These are phyloP conservation scores for Psittacula cyanocephala DNA, from an alignment of 2,113 vertebrate genomes.

Conservation along the genomic window DNA sequence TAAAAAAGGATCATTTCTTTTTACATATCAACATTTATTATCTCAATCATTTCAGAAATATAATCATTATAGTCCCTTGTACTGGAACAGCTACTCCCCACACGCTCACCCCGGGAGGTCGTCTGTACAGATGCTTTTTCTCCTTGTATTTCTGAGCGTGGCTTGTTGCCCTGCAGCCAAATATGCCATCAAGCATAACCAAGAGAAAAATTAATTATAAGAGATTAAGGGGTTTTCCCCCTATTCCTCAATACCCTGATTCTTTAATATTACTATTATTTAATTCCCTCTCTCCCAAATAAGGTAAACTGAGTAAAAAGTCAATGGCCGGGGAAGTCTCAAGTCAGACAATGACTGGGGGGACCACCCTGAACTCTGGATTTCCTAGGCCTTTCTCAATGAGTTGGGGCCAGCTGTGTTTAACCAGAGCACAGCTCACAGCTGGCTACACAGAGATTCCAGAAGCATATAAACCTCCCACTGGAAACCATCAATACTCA, in stretches of 20 bases:
- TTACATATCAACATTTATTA: constrained; percentile 55
- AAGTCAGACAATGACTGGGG: neutral
- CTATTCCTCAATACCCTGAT: neutral
- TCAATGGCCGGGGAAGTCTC: neutral
- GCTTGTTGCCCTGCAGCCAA: neutral
- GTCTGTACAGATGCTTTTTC: neutral
- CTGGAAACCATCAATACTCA: neutral
- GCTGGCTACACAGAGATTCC: neutral
- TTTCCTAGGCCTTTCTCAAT: neutral
- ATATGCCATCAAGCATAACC: neutral
- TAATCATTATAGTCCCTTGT: constrained; percentile 14
- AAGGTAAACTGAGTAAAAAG: neutral
- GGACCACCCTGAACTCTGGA: neutral
- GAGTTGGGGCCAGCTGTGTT: neutral
- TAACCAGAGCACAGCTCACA: neutral
- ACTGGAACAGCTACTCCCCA: constrained; percentile 25
- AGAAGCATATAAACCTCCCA: neutral
- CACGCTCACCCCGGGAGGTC: neutral
- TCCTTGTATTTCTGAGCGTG: neutral
- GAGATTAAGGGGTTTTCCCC: rapidly evolving
- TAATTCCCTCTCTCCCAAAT: neutral
- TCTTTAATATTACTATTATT: neutral
- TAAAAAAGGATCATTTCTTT: constrained; percentile 54
- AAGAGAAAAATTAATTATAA: constrained; percentile 24
- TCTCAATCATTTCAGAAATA: constrained; percentile 44